Evolutionary conservation across 2,888 invertebrate species (phyloP).

Genomic region (Eilema griseolum): DNA sequence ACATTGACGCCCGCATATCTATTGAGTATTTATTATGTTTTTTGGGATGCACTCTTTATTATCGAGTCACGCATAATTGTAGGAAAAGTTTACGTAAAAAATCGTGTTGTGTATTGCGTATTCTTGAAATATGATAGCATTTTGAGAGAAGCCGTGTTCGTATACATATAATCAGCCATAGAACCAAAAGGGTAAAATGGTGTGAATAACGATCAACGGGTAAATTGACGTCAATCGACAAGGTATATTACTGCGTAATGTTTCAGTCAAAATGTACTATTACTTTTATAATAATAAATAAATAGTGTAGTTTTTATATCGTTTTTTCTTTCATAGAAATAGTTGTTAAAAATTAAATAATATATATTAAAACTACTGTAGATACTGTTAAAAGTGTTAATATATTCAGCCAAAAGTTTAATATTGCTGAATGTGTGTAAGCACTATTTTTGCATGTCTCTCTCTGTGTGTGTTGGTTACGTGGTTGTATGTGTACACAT

Average conservation of each 20-base stretch:
- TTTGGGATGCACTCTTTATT: slow-evolving; percentile 32
- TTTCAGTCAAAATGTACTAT: slow-evolving; percentile 50
- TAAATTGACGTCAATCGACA: slow-evolving; percentile 64
- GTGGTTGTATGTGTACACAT: no score
- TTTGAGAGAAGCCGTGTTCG: not conserved
- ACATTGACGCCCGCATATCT: slow-evolving; percentile 45
- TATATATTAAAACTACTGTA: not conserved
- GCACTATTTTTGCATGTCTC: not conserved
- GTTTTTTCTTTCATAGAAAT: not conserved
- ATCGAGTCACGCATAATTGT: slow-evolving; percentile 18
- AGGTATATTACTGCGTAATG: slow-evolving; percentile 33
- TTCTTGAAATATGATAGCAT: slow-evolving; percentile 6
- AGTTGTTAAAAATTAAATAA: not conserved
- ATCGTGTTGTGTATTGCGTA: slow-evolving; percentile 1
- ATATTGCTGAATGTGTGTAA: not conserved
- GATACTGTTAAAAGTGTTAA: not conserved
- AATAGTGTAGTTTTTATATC: not conserved
- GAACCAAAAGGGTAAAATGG: no score
- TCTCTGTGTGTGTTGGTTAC: not conserved
- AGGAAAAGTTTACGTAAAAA: slow-evolving; percentile 17
- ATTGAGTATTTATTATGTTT: slow-evolving; percentile 25
- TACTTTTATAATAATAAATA: not conserved
- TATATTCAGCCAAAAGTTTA: not conserved
- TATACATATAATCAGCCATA: not conserved
- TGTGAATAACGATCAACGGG: no score